phyloP scores from a whole-genome alignment of 2,888 invertebrate genomes.

The Campoplex capitator region DNA sequence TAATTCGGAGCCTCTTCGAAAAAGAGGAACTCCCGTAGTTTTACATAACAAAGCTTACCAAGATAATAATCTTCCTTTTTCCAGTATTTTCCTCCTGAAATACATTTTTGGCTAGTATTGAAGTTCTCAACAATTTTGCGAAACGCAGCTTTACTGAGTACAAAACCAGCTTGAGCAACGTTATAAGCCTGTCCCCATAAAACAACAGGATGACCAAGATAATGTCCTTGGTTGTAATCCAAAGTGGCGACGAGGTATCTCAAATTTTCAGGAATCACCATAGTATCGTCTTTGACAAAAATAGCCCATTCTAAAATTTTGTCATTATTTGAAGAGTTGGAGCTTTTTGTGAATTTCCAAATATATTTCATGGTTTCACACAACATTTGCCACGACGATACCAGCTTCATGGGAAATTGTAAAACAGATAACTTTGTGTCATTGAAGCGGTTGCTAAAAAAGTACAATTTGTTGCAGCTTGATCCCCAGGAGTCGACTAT shows the following conservation, averaged over 20 bases:
- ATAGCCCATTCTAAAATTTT: slow-evolving; percentile 85
- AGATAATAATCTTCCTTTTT: slow-evolving; percentile 87
- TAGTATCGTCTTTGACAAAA: slow-evolving; percentile 86
- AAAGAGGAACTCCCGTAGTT: background rate
- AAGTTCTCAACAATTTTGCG: slow-evolving; percentile 83
- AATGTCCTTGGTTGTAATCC: slow-evolving; percentile 84
- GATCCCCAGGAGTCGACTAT: slow-evolving; percentile 84
- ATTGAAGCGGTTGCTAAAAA: slow-evolving; percentile 77
- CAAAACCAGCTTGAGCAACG: slow-evolving; percentile 86
- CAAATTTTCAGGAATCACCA: slow-evolving; percentile 87
- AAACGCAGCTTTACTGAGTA: slow-evolving; percentile 86
- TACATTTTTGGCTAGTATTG: slow-evolving; percentile 84
- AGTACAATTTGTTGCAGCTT: slow-evolving; percentile 82
- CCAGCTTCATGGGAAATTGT: slow-evolving; percentile 77
- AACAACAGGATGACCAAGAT: slow-evolving; percentile 86
- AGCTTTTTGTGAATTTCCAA: slow-evolving; percentile 72
- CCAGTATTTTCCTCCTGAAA: slow-evolving; percentile 85
- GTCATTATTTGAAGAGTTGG: slow-evolving; percentile 46
- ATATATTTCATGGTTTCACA: slow-evolving; percentile 83
- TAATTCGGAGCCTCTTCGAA: background rate
- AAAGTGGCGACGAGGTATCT: slow-evolving; percentile 85
- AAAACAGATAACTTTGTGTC: slow-evolving; percentile 75
- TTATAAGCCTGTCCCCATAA: slow-evolving; percentile 87
- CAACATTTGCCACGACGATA: slow-evolving; percentile 85
- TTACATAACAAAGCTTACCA: slow-evolving; percentile 78